These are phyloP conservation scores for Chlorodrepanis virens DNA, from an alignment of 2,113 vertebrate species.

Conservation along the genomic window DNA sequence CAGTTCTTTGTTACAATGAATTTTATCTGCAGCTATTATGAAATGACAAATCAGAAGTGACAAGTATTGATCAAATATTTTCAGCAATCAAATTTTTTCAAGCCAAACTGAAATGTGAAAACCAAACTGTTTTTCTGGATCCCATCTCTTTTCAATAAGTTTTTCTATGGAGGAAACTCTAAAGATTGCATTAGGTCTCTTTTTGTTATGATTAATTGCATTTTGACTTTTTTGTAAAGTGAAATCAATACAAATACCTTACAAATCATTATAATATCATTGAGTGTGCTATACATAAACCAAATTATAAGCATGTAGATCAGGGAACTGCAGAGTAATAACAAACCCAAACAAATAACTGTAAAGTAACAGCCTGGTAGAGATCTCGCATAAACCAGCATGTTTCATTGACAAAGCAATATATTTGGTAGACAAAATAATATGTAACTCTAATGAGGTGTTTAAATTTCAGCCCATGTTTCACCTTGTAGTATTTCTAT, in stretches of 20 bases:
- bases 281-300: background rate
- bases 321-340: slow-evolving; percentile 4
- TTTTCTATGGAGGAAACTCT: background rate
- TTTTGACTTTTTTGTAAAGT: slow-evolving; percentile 21
- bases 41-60: slow-evolving; percentile 53
- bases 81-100: slow-evolving; percentile 6
- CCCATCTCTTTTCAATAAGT: background rate
- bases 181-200: background rate
- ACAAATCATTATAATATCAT: slow-evolving; percentile 29
- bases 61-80: slow-evolving; percentile 52
- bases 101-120: background rate
- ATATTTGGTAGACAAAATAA: slow-evolving; percentile 57
- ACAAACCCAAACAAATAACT: slow-evolving; percentile 40
- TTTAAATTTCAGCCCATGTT: slow-evolving; percentile 66
- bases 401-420: slow-evolving; percentile 64
- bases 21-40: background rate
- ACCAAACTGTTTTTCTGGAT: background rate
- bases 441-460: slow-evolving; percentile 66
- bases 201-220: slow-evolving; percentile 21
- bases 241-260: slow-evolving; percentile 45
- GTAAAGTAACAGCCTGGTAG: slow-evolving; percentile 13
- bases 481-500: slow-evolving; percentile 64
- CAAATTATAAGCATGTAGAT: slow-evolving; percentile 21
- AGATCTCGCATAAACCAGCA: slow-evolving; percentile 9
- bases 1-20: background rate